A percentile compares a stretch with the other conserved stretches of the same genome.
These are phyloP conservation scores for Leptinotarsa lineolata DNA, from an alignment of 1,140 invertebrate genomes.

Conservation along the genomic window DNA sequence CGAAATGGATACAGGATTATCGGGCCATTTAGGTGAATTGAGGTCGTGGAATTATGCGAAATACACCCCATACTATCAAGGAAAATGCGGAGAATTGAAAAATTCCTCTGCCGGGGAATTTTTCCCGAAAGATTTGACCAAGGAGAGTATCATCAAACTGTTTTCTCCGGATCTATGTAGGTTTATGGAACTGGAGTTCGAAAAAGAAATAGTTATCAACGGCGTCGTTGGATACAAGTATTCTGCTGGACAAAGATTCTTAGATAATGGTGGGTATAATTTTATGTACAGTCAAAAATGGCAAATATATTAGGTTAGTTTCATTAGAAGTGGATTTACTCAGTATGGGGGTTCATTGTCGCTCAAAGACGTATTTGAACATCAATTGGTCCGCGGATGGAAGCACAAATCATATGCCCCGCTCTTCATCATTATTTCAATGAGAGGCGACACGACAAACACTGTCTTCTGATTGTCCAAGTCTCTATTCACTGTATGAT, in stretches of 20 bases:
- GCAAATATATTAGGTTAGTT: too few relatives aligned
- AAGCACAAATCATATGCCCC: too few relatives aligned
- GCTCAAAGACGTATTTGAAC: too few relatives aligned
- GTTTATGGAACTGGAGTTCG: constrained; percentile 49
- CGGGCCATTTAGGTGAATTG: constrained; percentile 59
- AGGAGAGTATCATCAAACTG: constrained; percentile 63
- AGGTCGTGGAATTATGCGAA: constrained; percentile 62
- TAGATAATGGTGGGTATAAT: constrained; percentile 63
- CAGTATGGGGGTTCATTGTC: too few relatives aligned
- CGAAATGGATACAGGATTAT: constrained; percentile 44
- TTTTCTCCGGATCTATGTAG: constrained; percentile 74
- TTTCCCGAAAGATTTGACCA: constrained; percentile 66
- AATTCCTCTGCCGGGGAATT: constrained; percentile 76
- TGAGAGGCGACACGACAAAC: too few relatives aligned
- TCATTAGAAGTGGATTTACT: too few relatives aligned
- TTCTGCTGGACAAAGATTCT: constrained; percentile 57
- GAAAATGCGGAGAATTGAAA: constrained; percentile 45
- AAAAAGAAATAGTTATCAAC: constrained; percentile 46
- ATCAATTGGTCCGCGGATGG: too few relatives aligned
- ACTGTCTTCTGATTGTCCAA: too few relatives aligned
- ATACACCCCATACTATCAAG: constrained; percentile 58
- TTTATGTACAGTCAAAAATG: too few relatives aligned
- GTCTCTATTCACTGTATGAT: too few relatives aligned
- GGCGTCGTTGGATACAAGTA: constrained; percentile 64
- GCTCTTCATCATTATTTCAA: too few relatives aligned